A percentile compares a stretch with the other conserved stretches of the same genome.
Evolutionary conservation across 2,888 invertebrate species (phyloP).

Genomic region (Amaurobius ferox): DNA sequence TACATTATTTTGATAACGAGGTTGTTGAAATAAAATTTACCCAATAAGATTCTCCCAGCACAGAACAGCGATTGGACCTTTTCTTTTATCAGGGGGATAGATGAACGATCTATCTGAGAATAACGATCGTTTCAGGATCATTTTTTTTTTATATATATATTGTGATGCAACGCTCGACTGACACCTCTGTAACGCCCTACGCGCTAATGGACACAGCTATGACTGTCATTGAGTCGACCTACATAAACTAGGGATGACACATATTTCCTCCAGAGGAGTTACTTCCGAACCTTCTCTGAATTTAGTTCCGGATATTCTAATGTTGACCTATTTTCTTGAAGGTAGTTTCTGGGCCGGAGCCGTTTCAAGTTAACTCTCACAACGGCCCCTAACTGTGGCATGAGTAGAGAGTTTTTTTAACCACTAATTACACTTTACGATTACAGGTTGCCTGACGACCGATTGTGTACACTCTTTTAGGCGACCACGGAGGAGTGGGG

Average conservation of each 20-base stretch:
- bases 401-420: not conserved
- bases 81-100: too few relatives aligned
- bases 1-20: too few relatives aligned
- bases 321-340: constrained; percentile 3
- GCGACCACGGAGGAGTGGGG: too few relatives aligned
- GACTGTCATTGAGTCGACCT: constrained; percentile 8
- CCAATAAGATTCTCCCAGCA: too few relatives aligned
- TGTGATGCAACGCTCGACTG: constrained; percentile 6
- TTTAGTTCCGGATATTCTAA: constrained; percentile 11
- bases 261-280: not conserved
- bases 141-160: too few relatives aligned
- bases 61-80: too few relatives aligned
- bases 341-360: constrained; percentile 14
- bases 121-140: too few relatives aligned
- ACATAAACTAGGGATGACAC: not conserved
- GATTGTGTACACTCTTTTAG: too few relatives aligned
- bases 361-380: not conserved
- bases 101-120: too few relatives aligned
- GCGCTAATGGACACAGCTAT: constrained; percentile 7
- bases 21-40: too few relatives aligned
- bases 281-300: constrained; percentile 12
- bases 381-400: not conserved
- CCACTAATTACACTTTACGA: too few relatives aligned
- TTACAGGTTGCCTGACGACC: too few relatives aligned
- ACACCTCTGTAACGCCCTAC: not conserved